Evolutionary conservation across 2,888 invertebrate species (phyloP).

Genomic region (Scelioninae gen. 1): DNA sequence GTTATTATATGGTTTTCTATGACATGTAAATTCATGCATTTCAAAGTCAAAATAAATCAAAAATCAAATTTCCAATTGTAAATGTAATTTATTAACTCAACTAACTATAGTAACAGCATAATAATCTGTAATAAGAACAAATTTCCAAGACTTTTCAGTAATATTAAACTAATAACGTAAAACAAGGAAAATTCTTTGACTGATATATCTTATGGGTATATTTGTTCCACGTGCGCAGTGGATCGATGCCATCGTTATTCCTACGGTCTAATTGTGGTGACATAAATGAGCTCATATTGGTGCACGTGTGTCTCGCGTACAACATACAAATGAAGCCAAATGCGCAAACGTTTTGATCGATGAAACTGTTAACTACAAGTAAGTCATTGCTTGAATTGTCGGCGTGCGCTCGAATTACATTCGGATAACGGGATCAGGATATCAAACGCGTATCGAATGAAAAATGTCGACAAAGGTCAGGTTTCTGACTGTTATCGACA

Average conservation of each 20-base stretch:
- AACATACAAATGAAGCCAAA: constrained; percentile 45
- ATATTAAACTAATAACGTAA: constrained; percentile 19
- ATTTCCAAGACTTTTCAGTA: no score
- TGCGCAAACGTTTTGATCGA: constrained; percentile 52
- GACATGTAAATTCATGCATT: no score
- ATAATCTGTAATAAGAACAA: no score
- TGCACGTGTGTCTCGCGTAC: constrained; percentile 30
- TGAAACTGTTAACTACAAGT: constrained; percentile 29
- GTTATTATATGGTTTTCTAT: no score
- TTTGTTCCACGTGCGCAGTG: constrained; percentile 20
- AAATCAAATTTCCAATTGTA: no score
- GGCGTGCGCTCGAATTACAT: constrained; percentile 14
- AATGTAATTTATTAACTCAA: no score
- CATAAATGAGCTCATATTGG: constrained; percentile 57
- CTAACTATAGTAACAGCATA: no score
- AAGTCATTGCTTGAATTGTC: constrained; percentile 28
- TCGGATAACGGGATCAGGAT: constrained; percentile 15
- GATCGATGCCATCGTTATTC: constrained; percentile 58
- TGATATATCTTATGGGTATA: constrained; percentile 14
- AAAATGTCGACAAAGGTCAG: constrained; percentile 5
- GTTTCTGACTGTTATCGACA: constrained; percentile 17
- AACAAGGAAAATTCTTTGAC: constrained; percentile 39
- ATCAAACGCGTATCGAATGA: constrained; percentile 20
- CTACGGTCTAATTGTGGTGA: constrained; percentile 58
- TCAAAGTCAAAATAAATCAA: no score